Evolutionary conservation across 2,797 vertebrate genomes (phyloP).

Genomic region (Gadopsis marmoratus): DNA sequence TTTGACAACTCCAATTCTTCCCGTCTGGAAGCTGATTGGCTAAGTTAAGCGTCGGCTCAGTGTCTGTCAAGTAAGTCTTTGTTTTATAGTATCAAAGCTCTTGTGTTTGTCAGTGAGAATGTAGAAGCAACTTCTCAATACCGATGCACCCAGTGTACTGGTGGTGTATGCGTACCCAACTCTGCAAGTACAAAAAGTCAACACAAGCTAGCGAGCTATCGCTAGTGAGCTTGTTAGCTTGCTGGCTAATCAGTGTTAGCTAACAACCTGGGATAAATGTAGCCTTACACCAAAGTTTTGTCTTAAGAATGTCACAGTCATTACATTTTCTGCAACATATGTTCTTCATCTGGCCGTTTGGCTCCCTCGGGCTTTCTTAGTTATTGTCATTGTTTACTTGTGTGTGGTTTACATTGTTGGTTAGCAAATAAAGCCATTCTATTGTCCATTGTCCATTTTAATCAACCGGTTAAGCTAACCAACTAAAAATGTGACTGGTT

Average conservation of each 20-base stretch:
- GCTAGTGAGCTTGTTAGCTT: constrained; percentile 66
- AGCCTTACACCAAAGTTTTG: background rate
- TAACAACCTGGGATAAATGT: constrained; percentile 5
- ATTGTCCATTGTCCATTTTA: constrained; percentile 68
- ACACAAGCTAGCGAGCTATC: constrained; percentile 42
- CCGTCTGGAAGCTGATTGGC: constrained; percentile 69
- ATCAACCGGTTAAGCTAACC: constrained; percentile 5
- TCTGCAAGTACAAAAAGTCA: constrained; percentile 12
- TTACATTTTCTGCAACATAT: background rate
- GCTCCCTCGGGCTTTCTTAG: accelerated
- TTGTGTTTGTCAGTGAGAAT: constrained; percentile 1
- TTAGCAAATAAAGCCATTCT: constrained; percentile 41
- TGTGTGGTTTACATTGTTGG: constrained; percentile 14
- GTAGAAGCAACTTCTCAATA: background rate
- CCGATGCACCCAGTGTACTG: accelerated
- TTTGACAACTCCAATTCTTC: constrained; percentile 63
- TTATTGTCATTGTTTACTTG: background rate
- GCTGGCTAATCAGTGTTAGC: constrained; percentile 63
- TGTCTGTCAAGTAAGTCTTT: constrained; percentile 76
- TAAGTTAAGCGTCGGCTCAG: constrained; percentile 61
- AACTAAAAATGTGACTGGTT: background rate
- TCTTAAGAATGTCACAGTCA: accelerated
- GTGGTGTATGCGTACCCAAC: accelerated
- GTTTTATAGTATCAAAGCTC: constrained; percentile 49
- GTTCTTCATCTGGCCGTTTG: background rate